Conservation (phyloP, 2,113 vertebrate species). For the Ondatra zibethicus region DNA sequence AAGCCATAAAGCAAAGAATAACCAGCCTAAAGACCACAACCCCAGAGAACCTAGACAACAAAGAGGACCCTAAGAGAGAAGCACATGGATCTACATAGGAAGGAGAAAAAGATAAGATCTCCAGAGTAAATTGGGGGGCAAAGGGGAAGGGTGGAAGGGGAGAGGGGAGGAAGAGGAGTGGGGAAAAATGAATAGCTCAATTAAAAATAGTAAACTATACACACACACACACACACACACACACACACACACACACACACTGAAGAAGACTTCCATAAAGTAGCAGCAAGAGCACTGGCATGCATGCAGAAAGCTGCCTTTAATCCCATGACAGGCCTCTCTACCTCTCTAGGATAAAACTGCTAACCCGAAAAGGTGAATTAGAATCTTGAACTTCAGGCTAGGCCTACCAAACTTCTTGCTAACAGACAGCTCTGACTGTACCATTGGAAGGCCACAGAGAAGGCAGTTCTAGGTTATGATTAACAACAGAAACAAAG, state of each 20-base stretch:
- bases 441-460: constrained; percentile 1
- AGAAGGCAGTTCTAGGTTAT: neutral
- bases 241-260: neutral
- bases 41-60: too few relatives aligned
- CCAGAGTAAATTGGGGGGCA: too few relatives aligned
- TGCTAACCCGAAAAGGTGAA: constrained; percentile 20
- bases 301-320: constrained; percentile 7
- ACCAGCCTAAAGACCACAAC: too few relatives aligned
- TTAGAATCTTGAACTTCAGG: neutral
- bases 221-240: neutral
- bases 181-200: too few relatives aligned
- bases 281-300: constrained; percentile 1
- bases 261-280: constrained; percentile 17
- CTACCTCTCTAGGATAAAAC: neutral
- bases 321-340: neutral
- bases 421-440: neutral
- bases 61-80: too few relatives aligned
- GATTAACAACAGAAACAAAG: neutral
- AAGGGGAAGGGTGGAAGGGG: too few relatives aligned
- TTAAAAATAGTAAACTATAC: too few relatives aligned
- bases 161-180: too few relatives aligned
- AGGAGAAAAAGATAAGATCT: too few relatives aligned
- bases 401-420: constrained; percentile 2
- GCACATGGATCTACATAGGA: too few relatives aligned
- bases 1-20: too few relatives aligned